Conservation (phyloP, 2,113 vertebrate genomes). For the Irena cyanogastra region DNA sequence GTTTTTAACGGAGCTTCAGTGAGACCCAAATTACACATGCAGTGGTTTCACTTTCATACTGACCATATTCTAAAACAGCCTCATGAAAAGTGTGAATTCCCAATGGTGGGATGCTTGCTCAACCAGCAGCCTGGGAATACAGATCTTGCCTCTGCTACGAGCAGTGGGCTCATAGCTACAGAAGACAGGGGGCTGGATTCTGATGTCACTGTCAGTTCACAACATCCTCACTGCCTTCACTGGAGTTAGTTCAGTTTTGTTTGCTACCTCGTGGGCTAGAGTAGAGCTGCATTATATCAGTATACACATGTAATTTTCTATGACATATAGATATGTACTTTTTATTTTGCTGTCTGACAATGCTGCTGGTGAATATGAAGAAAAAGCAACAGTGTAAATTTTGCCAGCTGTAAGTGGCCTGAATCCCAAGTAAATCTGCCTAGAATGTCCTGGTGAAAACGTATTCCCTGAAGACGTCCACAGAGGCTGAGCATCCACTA, state of each 20-base stretch:
- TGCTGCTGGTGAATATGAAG: background rate
- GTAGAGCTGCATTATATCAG: background rate
- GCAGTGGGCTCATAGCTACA: background rate
- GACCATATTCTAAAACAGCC: background rate
- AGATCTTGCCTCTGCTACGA: background rate
- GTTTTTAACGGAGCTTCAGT: background rate
- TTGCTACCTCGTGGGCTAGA: background rate
- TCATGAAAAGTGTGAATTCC: background rate
- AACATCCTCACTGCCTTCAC: background rate
- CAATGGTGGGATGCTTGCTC: background rate
- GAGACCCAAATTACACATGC: background rate
- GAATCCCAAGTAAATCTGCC: slow-evolving; percentile 30
- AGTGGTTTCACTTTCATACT: background rate
- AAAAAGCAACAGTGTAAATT: background rate
- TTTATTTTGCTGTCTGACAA: background rate
- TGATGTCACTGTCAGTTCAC: background rate
- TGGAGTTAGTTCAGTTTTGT: background rate
- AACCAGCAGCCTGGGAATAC: background rate
- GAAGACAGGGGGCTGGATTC: background rate
- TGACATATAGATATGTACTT: no score
- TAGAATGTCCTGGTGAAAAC: background rate
- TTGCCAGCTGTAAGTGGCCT: background rate
- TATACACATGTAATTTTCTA: background rate
- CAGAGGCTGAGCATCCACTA: background rate
- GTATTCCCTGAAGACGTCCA: background rate